These are phyloP conservation scores for Mormyrus proboscirostris DNA, from an alignment of 2,797 vertebrate genomes.

Conservation along the genomic window DNA sequence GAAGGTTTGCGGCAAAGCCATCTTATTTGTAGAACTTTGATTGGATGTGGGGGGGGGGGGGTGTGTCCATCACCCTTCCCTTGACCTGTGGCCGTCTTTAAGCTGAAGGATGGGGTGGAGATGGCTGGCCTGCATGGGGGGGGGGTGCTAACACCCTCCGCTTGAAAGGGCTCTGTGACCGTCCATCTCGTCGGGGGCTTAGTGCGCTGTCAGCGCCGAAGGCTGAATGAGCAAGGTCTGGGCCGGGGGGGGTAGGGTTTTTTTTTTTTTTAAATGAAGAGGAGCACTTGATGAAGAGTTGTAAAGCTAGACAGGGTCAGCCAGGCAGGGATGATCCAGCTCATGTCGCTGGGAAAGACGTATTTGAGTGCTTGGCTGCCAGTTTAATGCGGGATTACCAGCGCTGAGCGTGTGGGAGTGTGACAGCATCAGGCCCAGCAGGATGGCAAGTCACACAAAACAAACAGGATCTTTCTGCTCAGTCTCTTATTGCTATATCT, in stretches of 20 bases:
- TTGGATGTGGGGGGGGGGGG: neutral
- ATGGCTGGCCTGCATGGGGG: neutral
- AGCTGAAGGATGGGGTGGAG: neutral
- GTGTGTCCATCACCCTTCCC: neutral
- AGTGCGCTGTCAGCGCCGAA: neutral
- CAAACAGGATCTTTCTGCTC: neutral
- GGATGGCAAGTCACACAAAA: neutral
- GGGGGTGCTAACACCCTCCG: neutral
- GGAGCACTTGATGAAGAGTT: neutral
- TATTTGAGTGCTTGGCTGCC: neutral
- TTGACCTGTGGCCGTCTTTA: constrained; percentile 3
- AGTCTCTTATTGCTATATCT: neutral
- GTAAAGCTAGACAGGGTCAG: neutral
- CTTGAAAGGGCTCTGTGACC: neutral
- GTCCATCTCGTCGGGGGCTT: neutral
- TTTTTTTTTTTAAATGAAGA: neutral
- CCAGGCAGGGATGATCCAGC: neutral
- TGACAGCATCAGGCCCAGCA: neutral
- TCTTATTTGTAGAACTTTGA: neutral
- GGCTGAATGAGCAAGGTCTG: neutral
- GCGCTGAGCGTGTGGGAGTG: too few species aligned
- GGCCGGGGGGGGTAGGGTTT: neutral
- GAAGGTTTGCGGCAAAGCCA: neutral
- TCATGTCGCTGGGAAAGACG: neutral
- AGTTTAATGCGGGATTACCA: neutral